phyloP scores from a whole-genome alignment of 2,113 vertebrate species.

The Hiodon alosoides region DNA sequence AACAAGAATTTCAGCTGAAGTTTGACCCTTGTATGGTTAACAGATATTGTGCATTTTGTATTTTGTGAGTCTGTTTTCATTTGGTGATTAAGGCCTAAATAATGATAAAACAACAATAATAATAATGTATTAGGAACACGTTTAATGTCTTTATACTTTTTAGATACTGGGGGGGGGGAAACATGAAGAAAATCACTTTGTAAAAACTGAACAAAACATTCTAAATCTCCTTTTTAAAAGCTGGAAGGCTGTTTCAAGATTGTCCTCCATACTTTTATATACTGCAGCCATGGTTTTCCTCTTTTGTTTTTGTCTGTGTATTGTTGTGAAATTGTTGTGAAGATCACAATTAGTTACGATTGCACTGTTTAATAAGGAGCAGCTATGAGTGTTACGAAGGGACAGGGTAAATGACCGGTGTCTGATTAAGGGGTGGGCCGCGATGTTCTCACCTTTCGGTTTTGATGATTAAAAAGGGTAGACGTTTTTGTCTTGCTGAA shows the following conservation, averaged over 20 bases:
- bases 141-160: slow-evolving; percentile 72
- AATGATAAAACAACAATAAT: slow-evolving; percentile 53
- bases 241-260: slow-evolving; percentile 59
- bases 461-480: no score
- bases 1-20: slow-evolving; percentile 54
- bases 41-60: slow-evolving; percentile 64
- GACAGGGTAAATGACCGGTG: no score
- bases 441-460: no score
- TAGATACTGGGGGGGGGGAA: slow-evolving; percentile 59
- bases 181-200: slow-evolving; percentile 50
- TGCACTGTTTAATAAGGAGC: slow-evolving; percentile 67
- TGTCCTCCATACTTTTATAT: slow-evolving; percentile 64
- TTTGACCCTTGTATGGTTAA: slow-evolving; percentile 60
- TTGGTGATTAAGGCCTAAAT: slow-evolving; percentile 66
- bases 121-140: slow-evolving; percentile 57
- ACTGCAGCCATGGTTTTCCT: slow-evolving; percentile 49
- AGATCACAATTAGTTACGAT: slow-evolving; percentile 64
- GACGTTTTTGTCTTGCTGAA: no score
- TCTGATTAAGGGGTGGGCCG: no score
- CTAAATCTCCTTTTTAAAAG: slow-evolving; percentile 51
- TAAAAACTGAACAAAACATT: slow-evolving; percentile 48
- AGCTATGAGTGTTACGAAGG: slow-evolving; percentile 54
- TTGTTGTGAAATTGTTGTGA: slow-evolving; percentile 63
- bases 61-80: slow-evolving; percentile 64
- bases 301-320: slow-evolving; percentile 59